Evolutionary conservation across 2,888 invertebrate species (phyloP).

Genomic region (Leptopilina myrica): DNA sequence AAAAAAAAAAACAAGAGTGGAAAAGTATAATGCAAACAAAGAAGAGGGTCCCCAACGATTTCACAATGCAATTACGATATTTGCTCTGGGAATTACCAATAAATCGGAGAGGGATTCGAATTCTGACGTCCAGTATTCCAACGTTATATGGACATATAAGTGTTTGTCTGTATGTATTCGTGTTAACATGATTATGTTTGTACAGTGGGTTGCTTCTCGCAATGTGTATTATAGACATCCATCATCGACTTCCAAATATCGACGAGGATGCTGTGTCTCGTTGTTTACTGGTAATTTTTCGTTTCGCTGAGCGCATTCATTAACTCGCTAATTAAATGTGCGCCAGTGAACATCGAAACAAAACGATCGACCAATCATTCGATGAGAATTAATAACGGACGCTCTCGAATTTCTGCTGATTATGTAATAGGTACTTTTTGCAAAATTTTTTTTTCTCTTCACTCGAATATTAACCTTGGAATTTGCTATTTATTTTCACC

Average conservation of each 20-base stretch:
- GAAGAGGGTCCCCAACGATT: neutral
- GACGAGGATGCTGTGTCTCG: slow-evolving; percentile 15
- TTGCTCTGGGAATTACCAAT: slow-evolving; percentile 46
- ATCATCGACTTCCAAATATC: slow-evolving; percentile 35
- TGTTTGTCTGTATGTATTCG: slow-evolving; percentile 34
- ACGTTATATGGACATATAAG: slow-evolving; percentile 40
- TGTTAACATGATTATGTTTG: slow-evolving; percentile 34
- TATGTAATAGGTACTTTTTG: neutral
- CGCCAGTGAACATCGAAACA: slow-evolving; percentile 26
- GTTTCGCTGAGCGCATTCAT: slow-evolving; percentile 34
- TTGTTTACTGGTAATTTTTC: slow-evolving; percentile 40
- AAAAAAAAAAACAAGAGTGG: neutral
- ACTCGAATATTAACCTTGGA: too few species aligned
- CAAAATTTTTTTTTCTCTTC: neutral
- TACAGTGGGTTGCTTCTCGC: neutral
- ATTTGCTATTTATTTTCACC: too few species aligned
- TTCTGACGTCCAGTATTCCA: slow-evolving; percentile 18
- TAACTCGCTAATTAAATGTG: slow-evolving; percentile 35
- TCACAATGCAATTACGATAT: slow-evolving; percentile 47
- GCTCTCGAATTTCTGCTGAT: slow-evolving; percentile 2
- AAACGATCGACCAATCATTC: slow-evolving; percentile 35
- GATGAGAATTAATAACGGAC: slow-evolving; percentile 28
- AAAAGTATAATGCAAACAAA: slow-evolving; percentile 12
- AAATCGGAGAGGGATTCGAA: slow-evolving; percentile 22
- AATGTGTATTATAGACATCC: slow-evolving; percentile 18